These are phyloP conservation scores for Colletes collaris DNA, from an alignment of 2,888 invertebrate genomes.

Conservation along the genomic window DNA sequence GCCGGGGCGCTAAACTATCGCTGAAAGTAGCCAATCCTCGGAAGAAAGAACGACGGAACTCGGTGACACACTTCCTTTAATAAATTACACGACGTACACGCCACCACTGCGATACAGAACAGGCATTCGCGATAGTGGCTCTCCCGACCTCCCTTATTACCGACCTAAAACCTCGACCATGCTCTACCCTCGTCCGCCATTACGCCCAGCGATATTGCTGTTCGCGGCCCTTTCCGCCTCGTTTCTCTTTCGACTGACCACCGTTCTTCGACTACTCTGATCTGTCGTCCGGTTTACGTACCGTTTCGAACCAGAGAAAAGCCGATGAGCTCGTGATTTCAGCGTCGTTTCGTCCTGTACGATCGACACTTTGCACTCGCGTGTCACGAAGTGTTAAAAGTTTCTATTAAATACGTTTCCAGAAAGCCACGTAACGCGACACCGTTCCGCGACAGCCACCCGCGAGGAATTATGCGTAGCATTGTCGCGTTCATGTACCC, in stretches of 20 bases:
- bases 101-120: slow-evolving; percentile 19
- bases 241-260: slow-evolving; percentile 24
- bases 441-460: neutral
- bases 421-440: neutral
- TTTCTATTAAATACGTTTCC: too few relatives aligned
- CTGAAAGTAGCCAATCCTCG: slow-evolving; percentile 11
- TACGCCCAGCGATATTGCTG: slow-evolving; percentile 39
- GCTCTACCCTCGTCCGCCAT: slow-evolving; percentile 24
- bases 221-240: slow-evolving; percentile 28
- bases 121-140: slow-evolving; percentile 24
- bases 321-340: too few relatives aligned
- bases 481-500: slow-evolving; percentile 22
- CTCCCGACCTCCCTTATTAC: slow-evolving; percentile 47
- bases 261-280: slow-evolving; percentile 25
- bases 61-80: slow-evolving; percentile 49
- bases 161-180: slow-evolving; percentile 43
- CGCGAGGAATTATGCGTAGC: slow-evolving; percentile 20
- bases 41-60: slow-evolving; percentile 21
- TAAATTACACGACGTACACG: slow-evolving; percentile 44
- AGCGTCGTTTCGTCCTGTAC: too few relatives aligned
- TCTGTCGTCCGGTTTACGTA: slow-evolving; percentile 28
- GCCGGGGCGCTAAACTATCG: neutral
- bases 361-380: too few relatives aligned
- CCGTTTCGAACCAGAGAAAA: slow-evolving; percentile 12
- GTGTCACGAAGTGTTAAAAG: too few relatives aligned